These are phyloP conservation scores for Xerus inauris DNA, from an alignment of 2,113 vertebrate species.

Conservation along the genomic window DNA sequence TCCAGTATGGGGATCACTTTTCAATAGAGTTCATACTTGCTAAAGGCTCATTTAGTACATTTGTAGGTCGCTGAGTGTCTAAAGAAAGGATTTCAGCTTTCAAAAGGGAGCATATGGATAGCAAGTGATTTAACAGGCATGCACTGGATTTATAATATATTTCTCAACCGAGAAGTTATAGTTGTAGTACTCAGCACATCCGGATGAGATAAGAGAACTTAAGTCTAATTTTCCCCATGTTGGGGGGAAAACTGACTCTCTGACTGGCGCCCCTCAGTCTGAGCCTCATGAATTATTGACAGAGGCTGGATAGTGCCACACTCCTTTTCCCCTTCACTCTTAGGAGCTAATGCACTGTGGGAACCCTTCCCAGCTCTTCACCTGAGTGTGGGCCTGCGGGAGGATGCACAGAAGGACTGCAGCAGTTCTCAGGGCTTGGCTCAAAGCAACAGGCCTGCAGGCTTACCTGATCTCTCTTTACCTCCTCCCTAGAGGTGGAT, in stretches of 20 bases:
- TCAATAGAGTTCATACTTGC: slow-evolving; percentile 43
- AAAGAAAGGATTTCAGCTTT: neutral
- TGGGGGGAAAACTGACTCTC: slow-evolving; percentile 50
- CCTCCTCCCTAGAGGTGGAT: neutral
- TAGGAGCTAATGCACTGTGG: slow-evolving; percentile 64
- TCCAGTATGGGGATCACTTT: neutral
- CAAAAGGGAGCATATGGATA: neutral
- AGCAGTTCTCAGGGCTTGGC: neutral
- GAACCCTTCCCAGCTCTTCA: slow-evolving; percentile 49
- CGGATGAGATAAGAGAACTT: slow-evolving; percentile 51
- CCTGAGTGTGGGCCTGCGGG: neutral
- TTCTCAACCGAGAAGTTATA: neutral
- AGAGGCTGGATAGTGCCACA: neutral
- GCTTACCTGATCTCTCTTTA: neutral
- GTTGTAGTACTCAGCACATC: neutral
- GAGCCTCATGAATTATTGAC: slow-evolving; percentile 77
- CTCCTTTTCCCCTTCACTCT: slow-evolving; percentile 29
- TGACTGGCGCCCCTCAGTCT: slow-evolving; percentile 67
- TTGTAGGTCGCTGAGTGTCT: neutral
- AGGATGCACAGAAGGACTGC: neutral
- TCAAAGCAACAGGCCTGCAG: neutral
- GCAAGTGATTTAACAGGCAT: neutral
- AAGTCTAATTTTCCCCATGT: slow-evolving; percentile 39
- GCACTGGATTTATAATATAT: neutral
- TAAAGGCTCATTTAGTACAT: slow-evolving; percentile 20